These are phyloP conservation scores for Cyclophora albipunctata DNA, from an alignment of 2,888 invertebrate genomes.

Conservation along the genomic window DNA sequence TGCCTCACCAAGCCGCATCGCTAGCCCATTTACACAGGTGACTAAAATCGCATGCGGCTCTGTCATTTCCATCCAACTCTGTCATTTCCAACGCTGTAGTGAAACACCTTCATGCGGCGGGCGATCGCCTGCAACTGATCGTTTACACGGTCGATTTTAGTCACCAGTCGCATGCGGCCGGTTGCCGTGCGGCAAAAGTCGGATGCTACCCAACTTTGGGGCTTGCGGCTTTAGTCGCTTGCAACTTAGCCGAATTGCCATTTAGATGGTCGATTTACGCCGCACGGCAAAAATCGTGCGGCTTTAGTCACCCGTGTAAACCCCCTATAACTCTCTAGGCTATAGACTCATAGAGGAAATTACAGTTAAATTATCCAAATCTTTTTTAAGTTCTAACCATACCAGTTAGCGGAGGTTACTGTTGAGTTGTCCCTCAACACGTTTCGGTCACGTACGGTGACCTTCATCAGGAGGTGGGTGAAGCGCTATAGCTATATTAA, in stretches of 20 bases:
- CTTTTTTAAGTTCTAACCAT: too few relatives aligned
- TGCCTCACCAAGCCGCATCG: slow-evolving; percentile 26
- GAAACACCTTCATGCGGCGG: too few relatives aligned
- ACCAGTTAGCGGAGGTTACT: too few relatives aligned
- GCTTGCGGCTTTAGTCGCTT: slow-evolving; percentile 35
- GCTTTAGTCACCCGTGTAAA: slow-evolving; percentile 34
- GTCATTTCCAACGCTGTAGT: too few relatives aligned
- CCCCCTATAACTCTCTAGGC: slow-evolving; percentile 5
- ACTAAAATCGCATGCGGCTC: slow-evolving; percentile 36
- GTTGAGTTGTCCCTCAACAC: too few relatives aligned
- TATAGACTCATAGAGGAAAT: too few relatives aligned
- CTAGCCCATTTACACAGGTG: slow-evolving; percentile 32
- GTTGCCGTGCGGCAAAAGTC: slow-evolving; percentile 33
- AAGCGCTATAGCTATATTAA: too few relatives aligned
- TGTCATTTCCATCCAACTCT: slow-evolving; percentile 30
- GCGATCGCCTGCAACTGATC: too few relatives aligned
- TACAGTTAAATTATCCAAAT: too few relatives aligned
- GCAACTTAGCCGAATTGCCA: slow-evolving; percentile 31
- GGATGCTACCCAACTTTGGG: slow-evolving; percentile 36
- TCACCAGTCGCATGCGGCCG: slow-evolving; percentile 32
- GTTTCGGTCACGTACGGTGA: too few relatives aligned
- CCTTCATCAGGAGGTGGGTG: too few relatives aligned
- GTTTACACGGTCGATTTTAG: too few relatives aligned
- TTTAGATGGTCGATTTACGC: slow-evolving; percentile 29
- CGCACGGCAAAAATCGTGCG: slow-evolving; percentile 29